Base-by-base conservation (phyloP, 2,797 vertebrate species). In the Lemur catta region DNA sequence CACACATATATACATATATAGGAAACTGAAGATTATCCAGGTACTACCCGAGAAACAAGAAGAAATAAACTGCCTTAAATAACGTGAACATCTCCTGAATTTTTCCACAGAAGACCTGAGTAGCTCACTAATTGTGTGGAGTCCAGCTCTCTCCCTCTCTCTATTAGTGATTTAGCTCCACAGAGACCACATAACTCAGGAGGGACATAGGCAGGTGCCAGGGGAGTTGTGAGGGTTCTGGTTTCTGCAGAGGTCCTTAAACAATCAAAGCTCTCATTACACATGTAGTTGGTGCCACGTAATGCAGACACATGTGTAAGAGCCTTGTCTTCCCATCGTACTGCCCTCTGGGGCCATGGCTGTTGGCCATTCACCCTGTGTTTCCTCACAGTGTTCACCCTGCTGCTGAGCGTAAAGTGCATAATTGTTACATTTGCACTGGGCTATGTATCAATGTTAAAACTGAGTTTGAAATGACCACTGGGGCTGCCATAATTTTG, bases 401-500 rank as follows among this genome's bases (percentile, higher is more conserved):
- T 71, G 26, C 57, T 65, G 43, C 65, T 79, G 55, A 74, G 43
- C 12, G 84, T 30, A 76, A 78, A 88, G 48, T 4, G 61, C 28
- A 11, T 57, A 43, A 81, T 8, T 35, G 63, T 85, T 13, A 55
- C 7, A 61, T 38, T 85, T 61, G 28, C 20, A 38, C 4, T 0
- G 26, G 57, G 38, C 76, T 28, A n/a, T 17, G 35, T 65, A 87
- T 94, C 84, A 46, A 0, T 20, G 69, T 82, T 91, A 93, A 74
- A 90, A 63, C 0, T 78, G 61, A 18, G 18, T 41, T 82, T 30
- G 33, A 35, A 86, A 41, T 38, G 48, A 91, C 59, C 52, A 50
- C 18, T 72, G 81, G 43, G 26, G 30, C 24, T 57, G 43, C 50
- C 93, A 3, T 28, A 75, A 82, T 84, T 86, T 46, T 43, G 7